Evolutionary conservation across 2,888 invertebrate species (phyloP), one percentile per base, ranked within the genome.

Genomic region (Protophormia terraenovae): DNA sequence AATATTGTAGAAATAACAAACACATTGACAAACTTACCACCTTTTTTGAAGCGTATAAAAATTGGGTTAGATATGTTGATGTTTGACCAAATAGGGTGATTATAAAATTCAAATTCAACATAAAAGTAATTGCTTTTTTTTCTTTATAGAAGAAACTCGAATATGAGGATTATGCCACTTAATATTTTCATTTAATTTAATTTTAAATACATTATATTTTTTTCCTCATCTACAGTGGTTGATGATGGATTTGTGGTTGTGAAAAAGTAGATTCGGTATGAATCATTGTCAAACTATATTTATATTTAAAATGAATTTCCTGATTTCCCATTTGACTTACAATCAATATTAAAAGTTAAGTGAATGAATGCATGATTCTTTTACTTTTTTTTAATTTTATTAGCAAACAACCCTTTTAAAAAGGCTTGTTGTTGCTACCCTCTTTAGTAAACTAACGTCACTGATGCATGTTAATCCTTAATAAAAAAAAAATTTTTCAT

Each of bases 391-490:
- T 27, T 50, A 12, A 38, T 45, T 45, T 73, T n/a, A 72, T 32
- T 77, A 58, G 19, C 29, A 29, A 71, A 1, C 75, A 81, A 81
- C 82, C 82, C 67, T 76, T 80, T 81, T 22, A 53, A 38, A n/a
- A n/a, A 4, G n/a, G 60, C 6, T 77, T 35, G 2, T 32, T 4
- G n/a, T 29, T 47, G 12, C 12, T 29, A 7, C n/a, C 29, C 22
- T 1, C 41, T 24, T 16, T 22, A 41, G 19, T 24, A 22, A 7
- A 41, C 19, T 58, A n/a, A n/a, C n/a, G 35, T 47, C 35, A 66
- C 14, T 55, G 72, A 58, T 58, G 24, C 53, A 32, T 66, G 69
- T 69, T 35, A 69, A 67, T 50, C 60, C n/a, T 75, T 69, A 69
- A 81, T 62, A 53, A 41, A 81, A 76, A n/a, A n/a, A n/a, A n/a